Conservation (phyloP, 2,888 invertebrate species). For the Nymphalis c-album region DNA sequence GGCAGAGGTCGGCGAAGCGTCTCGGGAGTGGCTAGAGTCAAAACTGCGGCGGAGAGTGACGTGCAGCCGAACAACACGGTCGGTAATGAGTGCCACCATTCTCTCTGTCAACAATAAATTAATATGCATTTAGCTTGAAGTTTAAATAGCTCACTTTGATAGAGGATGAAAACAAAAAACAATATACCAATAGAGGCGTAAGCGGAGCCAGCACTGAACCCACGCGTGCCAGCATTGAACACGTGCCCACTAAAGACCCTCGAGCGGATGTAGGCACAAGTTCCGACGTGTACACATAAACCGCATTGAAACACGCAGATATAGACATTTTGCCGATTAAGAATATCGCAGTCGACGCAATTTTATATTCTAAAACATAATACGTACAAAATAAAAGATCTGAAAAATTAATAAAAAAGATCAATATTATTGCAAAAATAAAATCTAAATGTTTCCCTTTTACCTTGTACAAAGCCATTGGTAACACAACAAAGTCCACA, state of each 20-base stretch:
- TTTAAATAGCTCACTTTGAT: too few relatives aligned
- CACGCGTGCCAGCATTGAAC: conserved; percentile 84
- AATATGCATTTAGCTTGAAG: background rate
- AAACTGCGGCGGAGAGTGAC: conserved; percentile 48
- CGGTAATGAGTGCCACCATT: conserved; percentile 44
- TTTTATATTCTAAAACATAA: conserved; percentile 45
- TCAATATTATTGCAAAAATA: too few relatives aligned
- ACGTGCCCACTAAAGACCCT: conserved; percentile 82
- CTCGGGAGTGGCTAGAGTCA: conserved; percentile 44
- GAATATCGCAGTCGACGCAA: conserved; percentile 64
- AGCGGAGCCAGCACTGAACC: conserved; percentile 85
- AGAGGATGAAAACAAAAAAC: conserved; percentile 18
- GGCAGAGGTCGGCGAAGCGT: conserved; percentile 40
- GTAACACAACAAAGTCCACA: conserved; percentile 79
- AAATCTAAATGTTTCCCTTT: conserved; percentile 40
- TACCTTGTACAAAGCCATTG: conserved; percentile 80
- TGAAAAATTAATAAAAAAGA: background rate
- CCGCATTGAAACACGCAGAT: conserved; percentile 69
- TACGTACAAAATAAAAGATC: background rate
- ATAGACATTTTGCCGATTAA: conserved; percentile 71
- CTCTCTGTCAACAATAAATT: conserved; percentile 22
- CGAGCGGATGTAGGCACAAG: conserved; percentile 84
- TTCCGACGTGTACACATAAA: conserved; percentile 83
- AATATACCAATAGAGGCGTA: conserved; percentile 82
- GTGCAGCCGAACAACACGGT: conserved; percentile 54